Percentiles rank a stretch among this genome's conserved stretches.
phyloP scores from a whole-genome alignment of 2,888 invertebrate species.

The Homarus gammarus region DNA sequence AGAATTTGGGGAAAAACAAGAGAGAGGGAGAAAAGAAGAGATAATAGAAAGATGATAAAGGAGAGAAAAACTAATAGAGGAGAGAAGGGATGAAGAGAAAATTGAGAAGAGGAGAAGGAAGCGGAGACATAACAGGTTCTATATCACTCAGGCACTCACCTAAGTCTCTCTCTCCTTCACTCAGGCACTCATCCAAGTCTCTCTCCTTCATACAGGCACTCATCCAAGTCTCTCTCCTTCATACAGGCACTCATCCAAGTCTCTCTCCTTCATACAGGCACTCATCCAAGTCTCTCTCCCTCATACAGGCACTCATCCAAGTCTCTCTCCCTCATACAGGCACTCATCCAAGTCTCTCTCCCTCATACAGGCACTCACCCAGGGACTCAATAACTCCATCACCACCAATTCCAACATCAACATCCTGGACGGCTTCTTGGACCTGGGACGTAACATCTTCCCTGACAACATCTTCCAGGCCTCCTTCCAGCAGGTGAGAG shows the following conservation, averaged over 20 bases:
- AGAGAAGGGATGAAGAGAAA: neutral
- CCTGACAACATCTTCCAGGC: slow-evolving; percentile 95
- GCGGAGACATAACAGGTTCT: slow-evolving; percentile 78
- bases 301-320: too few relatives aligned
- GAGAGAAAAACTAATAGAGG: neutral
- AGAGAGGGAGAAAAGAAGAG: neutral
- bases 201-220: too few relatives aligned
- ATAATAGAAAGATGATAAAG: too few relatives aligned
- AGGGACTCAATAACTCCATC: slow-evolving; percentile 78
- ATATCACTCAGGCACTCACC: too few relatives aligned
- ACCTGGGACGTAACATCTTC: slow-evolving; percentile 94
- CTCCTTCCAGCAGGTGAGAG: slow-evolving; percentile 87
- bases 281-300: too few relatives aligned
- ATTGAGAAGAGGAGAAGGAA: neutral
- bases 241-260: too few relatives aligned
- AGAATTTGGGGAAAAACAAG: neutral
- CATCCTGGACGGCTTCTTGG: slow-evolving; percentile 91
- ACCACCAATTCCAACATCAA: slow-evolving; percentile 81
- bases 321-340: too few relatives aligned
- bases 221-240: too few relatives aligned
- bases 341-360: too few relatives aligned
- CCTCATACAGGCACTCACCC: slow-evolving; percentile 81
- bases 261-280: too few relatives aligned
- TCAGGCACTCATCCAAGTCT: too few relatives aligned
- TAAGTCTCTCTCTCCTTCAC: too few relatives aligned